These are phyloP conservation scores for Spodoptera littoralis DNA, from an alignment of 2,888 invertebrate species.

Conservation along the genomic window DNA sequence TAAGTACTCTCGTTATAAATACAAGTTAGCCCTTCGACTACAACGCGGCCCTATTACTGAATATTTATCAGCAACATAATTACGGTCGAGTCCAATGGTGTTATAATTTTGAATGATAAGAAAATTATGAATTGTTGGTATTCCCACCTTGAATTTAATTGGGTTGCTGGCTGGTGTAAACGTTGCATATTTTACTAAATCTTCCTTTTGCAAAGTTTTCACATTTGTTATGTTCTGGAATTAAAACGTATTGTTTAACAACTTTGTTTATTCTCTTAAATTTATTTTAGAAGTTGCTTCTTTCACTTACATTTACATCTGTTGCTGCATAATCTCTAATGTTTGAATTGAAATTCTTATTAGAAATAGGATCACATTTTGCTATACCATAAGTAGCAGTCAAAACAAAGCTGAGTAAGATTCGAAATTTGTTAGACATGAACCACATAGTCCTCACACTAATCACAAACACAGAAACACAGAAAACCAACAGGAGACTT, in stretches of 20 bases:
- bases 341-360: constrained; percentile 74
- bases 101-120: constrained; percentile 14
- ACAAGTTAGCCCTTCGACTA: constrained; percentile 46
- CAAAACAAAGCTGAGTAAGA: constrained; percentile 39
- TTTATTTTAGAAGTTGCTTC: neutral
- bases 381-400: constrained; percentile 40
- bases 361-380: constrained; percentile 59
- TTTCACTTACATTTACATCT: constrained; percentile 70
- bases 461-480: constrained; percentile 39
- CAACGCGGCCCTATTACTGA: constrained; percentile 15
- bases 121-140: constrained; percentile 21
- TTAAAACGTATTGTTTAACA: constrained; percentile 21
- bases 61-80: constrained; percentile 24
- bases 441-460: constrained; percentile 55
- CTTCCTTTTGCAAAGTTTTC: constrained; percentile 77
- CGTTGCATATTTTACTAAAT: constrained; percentile 66
- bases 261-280: neutral
- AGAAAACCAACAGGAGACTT: constrained; percentile 37
- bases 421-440: constrained; percentile 23
- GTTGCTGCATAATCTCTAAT: constrained; percentile 73
- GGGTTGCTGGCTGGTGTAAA: constrained; percentile 67
- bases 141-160: constrained; percentile 73
- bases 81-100: neutral
- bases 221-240: constrained; percentile 76
- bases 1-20: constrained; percentile 45